Evolutionary conservation across 2,888 invertebrate genomes (phyloP).

Genomic region (Argynnis bischoffii): DNA sequence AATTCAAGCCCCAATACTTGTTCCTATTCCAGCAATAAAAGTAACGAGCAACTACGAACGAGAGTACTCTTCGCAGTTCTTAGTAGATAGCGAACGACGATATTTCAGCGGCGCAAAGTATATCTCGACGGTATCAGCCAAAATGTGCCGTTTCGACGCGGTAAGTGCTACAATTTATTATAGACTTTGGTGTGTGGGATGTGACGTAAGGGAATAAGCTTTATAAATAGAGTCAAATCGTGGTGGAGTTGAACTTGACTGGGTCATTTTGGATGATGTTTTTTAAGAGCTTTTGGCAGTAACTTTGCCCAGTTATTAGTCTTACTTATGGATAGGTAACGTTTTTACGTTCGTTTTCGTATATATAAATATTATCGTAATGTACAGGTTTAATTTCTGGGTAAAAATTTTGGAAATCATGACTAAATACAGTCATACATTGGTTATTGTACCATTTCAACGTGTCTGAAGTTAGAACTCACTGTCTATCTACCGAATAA

Average conservation of each 20-base stretch:
- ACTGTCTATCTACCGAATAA: too few relatives aligned
- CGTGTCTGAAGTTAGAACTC: too few relatives aligned
- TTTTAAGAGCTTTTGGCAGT: too few relatives aligned
- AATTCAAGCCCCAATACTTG: not conserved
- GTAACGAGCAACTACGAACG: conserved; percentile 13
- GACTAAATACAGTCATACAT: too few relatives aligned
- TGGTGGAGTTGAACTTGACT: not conserved
- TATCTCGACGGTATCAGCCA: conserved; percentile 67
- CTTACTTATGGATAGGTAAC: too few relatives aligned
- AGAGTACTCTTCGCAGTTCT: conserved; percentile 27
- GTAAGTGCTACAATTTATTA: conserved; percentile 74
- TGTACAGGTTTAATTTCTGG: too few relatives aligned
- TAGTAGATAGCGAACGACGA: conserved; percentile 59
- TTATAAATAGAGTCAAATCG: not conserved
- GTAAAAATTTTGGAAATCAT: too few relatives aligned
- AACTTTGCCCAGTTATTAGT: too few relatives aligned
- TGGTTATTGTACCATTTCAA: too few relatives aligned
- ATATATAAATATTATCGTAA: too few relatives aligned
- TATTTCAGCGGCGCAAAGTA: conserved; percentile 71
- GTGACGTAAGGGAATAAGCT: conserved; percentile 39
- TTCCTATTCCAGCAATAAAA: conserved; percentile 20
- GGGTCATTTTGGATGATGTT: too few relatives aligned
- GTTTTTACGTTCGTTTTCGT: not conserved
- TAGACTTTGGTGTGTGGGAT: conserved; percentile 55
- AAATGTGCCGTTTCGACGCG: conserved; percentile 76